Base-by-base conservation (phyloP, 2,797 vertebrate species). In the Clamator glandarius region DNA sequence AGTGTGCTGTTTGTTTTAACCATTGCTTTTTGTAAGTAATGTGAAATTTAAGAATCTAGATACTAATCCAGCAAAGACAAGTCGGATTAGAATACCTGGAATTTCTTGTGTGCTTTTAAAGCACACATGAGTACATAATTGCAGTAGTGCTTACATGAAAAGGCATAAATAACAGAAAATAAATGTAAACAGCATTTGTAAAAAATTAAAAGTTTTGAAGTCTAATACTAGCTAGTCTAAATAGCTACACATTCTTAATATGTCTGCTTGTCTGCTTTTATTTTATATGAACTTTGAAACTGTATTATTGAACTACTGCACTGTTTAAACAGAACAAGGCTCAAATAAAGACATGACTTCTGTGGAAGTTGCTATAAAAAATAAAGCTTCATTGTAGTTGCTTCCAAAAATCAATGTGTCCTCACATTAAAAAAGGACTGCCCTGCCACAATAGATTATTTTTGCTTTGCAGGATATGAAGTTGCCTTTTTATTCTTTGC, bases 351-450 rank as follows among this genome's bases (percentile, higher is more conserved):
- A 31, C 12, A 44, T 2, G 1, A 61, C 91, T 84, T 95, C 18
- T 95, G 62, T 91, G 74, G 70, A 92, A 90, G 29, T 26, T 88
- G 51, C 63, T 92, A 33, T 82, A 54, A 57, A 83, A 95, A 95
- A 94, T 92, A 93, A 96, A 94, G 54, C 67, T 77, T 26, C 79
- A 15, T 79, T 94, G 48, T 88, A 89, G 69, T 75, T 93, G n/a
- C 66, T 41, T 95, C 44, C 41, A 95, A 70, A 91, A 91, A 33
- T 46, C 59, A 72, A 25, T 86, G 62, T 86, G 41, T 94, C 77
- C 70, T 89, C 79, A 64, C 77, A 59, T 91, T 75, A 82, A 83
- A 90, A 93, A 28, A 74, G 44, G n/a, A 84, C 8, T 93, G 6
- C 12, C 73, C n/a, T 68, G 29, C 68, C 33, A 29, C 52, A 84